Base-by-base conservation (phyloP, 1,140 invertebrate species). In the Proales similis region DNA sequence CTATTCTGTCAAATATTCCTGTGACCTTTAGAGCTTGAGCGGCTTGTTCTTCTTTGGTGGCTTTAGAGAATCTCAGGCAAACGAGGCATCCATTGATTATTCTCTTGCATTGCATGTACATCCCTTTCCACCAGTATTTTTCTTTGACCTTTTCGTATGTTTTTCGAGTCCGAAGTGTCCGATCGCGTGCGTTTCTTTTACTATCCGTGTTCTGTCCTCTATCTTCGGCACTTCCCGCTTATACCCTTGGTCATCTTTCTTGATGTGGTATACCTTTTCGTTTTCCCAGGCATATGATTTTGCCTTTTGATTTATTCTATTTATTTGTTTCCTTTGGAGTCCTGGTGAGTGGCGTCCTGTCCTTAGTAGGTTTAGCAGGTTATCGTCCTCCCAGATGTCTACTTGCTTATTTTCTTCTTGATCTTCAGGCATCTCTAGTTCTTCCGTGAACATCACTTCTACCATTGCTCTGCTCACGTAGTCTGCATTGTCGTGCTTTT, bases 401-500 rank as follows among this genome's bases (percentile, higher is more conserved):
- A 48, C 9, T 32, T 26, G 20, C 27, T 48, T 48, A 14, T 48
- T 48, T 1, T 26, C 26, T 29, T 32, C 20, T 48, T 48, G 20
- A 6, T 32, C 20, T 26, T 22, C 24, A 20, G 43, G 14, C 26
- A 12, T 17, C 19, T 38, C 53, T 14, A 29, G 17, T 9, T 3
- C 4, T 43, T 30, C 38, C 29, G 3, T 12, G 12, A n/a, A n/a
- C 26, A 26, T 30, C 33, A 14, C 30, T 4, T 38, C 48, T 14
- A 20, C 29, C 22, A 33, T 38, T 11, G 36, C 1, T 43, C 64
- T 49, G 19, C 60, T 63, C 4, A 65, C 17, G 12, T 47, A 47
- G 32, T 65, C 64, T 7, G 57, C 61, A 39, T 63, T 63, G 2
- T 17, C 22, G 36, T 63, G 46, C 1, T 47, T 64, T 1, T 6